Conservation (phyloP, 2,888 invertebrate genomes). For the Ditylenchus weischeri region DNA sequence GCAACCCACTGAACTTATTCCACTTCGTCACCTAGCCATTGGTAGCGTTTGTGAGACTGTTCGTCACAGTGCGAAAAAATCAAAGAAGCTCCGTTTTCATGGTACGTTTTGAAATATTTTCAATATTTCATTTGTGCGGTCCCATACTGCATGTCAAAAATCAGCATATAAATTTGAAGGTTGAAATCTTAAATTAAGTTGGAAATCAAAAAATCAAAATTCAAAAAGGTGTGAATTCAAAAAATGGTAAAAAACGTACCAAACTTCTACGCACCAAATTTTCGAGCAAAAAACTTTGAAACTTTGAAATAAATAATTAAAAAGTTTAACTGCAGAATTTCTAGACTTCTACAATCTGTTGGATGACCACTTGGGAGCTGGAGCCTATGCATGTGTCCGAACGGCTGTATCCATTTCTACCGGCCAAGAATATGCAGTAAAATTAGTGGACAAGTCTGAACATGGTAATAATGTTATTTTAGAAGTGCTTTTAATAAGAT, state of each 20-base stretch:
- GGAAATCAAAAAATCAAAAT: no score
- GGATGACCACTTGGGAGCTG: conserved; percentile 90
- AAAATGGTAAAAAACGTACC: no score
- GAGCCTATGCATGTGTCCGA: conserved; percentile 71
- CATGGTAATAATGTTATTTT: conserved; percentile 61
- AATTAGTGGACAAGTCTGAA: conserved; percentile 61
- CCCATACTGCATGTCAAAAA: background rate
- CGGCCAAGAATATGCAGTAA: conserved; percentile 90
- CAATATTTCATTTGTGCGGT: no score
- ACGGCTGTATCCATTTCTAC: conserved; percentile 66
- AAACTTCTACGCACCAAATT: background rate
- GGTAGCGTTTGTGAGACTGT: no score
- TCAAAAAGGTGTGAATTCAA: no score
- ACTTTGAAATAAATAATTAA: conserved; percentile 10
- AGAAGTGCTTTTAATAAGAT: no score
- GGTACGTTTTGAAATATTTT: conserved; percentile 3
- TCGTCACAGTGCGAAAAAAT: background rate
- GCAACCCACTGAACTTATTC: conserved; percentile 15
- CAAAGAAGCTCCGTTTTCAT: conserved; percentile 9
- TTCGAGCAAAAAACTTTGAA: background rate
- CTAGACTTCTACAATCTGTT: conserved; percentile 89
- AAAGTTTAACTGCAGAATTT: conserved; percentile 28
- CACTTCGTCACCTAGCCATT: conserved; percentile 5
- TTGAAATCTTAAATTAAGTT: no score
- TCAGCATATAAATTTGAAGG: background rate